Conservation (phyloP, 1,140 invertebrate species). For the Ooceraea biroi region DNA sequence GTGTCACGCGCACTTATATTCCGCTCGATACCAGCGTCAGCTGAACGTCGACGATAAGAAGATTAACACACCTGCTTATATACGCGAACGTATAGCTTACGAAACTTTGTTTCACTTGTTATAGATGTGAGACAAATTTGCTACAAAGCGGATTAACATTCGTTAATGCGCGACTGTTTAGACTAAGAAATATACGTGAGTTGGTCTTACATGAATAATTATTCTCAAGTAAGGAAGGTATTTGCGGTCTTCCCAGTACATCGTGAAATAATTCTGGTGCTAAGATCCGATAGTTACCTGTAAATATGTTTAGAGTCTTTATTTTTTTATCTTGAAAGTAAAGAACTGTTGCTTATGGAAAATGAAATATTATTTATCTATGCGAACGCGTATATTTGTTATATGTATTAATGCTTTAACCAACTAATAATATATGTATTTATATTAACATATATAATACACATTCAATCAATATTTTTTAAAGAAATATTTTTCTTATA, state of each 20-base stretch:
- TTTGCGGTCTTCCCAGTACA: not conserved
- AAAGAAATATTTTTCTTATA: too few species aligned
- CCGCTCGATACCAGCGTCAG: conserved; percentile 45
- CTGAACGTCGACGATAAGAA: conserved; percentile 57
- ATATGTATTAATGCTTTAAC: too few species aligned
- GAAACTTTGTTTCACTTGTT: conserved; percentile 47
- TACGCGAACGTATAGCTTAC: not conserved
- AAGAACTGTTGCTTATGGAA: too few species aligned
- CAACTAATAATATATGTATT: too few species aligned
- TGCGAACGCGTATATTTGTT: too few species aligned
- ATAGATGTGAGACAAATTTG: conserved; percentile 38
- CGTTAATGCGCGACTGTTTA: conserved; percentile 29
- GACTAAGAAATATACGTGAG: not conserved
- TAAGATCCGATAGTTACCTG: not conserved
- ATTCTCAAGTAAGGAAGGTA: not conserved
- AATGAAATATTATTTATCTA: too few species aligned
- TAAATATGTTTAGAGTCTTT: too few species aligned
- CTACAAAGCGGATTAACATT: conserved; percentile 56
- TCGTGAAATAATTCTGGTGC: not conserved
- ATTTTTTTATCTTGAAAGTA: too few species aligned
- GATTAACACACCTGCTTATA: conserved; percentile 60
- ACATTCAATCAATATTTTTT: too few species aligned
- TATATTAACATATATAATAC: too few species aligned
- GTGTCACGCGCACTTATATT: conserved; percentile 56
- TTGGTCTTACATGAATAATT: conserved; percentile 6